These are phyloP conservation scores for Cheirogaleus medius DNA, from an alignment of 2,113 vertebrate genomes.

Conservation along the genomic window DNA sequence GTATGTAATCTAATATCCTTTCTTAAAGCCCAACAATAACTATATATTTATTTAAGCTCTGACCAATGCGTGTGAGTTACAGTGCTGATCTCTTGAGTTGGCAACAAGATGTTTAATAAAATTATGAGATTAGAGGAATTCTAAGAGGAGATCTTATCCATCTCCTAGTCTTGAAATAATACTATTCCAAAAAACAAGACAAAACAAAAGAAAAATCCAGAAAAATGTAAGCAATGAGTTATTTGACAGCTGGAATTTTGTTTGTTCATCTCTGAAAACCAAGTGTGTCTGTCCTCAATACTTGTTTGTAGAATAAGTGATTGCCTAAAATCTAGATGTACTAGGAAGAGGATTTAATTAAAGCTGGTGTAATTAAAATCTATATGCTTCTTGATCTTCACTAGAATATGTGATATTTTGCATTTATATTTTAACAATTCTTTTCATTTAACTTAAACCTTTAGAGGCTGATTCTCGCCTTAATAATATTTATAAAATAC, in stretches of 20 bases:
- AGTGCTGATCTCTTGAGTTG: conserved; percentile 67
- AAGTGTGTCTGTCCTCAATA: background rate
- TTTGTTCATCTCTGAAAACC: conserved; percentile 45
- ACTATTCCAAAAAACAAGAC: background rate
- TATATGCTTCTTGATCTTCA: background rate
- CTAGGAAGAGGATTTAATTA: background rate
- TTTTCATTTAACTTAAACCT: background rate
- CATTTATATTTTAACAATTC: background rate
- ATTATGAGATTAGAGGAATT: conserved; percentile 74
- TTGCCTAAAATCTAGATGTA: background rate
- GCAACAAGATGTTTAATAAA: conserved; percentile 72
- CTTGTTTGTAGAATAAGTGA: background rate
- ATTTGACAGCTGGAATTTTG: conserved; percentile 61
- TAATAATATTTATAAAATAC: background rate
- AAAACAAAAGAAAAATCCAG: conserved; percentile 11
- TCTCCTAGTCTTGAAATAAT: conserved; percentile 29
- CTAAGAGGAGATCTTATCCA: conserved; percentile 18
- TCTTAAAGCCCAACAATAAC: conserved; percentile 82
- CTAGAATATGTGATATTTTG: background rate
- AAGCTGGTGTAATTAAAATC: background rate
- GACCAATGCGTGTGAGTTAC: conserved; percentile 57
- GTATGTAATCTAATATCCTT: conserved; percentile 86
- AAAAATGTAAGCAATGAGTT: conserved; percentile 51
- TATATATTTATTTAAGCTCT: conserved; percentile 84
- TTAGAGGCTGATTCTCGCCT: background rate